phyloP scores from a whole-genome alignment of 2,797 vertebrate genomes.

The Chelon auratus region DNA sequence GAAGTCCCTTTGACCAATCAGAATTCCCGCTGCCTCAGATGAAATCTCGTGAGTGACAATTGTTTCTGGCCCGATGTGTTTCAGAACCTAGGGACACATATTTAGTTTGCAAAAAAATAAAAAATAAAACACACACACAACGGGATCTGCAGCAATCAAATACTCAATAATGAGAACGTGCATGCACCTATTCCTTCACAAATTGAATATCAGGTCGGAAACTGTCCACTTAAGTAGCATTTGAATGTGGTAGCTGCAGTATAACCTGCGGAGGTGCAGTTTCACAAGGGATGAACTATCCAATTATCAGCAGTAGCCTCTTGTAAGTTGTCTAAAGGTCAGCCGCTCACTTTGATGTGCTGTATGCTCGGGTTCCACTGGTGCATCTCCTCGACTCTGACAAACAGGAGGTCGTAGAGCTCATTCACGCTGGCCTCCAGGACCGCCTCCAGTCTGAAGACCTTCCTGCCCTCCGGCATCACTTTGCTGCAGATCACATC shows the following conservation, averaged over 20 bases:
- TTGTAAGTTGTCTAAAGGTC: background rate
- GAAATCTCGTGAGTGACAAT: conserved; percentile 87
- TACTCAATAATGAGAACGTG: background rate
- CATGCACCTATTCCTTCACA: background rate
- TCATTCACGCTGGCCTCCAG: conserved; percentile 77
- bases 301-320: background rate
- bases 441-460: conserved; percentile 85
- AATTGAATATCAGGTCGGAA: background rate
- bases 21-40: conserved; percentile 75
- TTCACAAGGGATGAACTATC: conserved; percentile 4
- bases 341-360: conserved; percentile 79
- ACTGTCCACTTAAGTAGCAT: no score
- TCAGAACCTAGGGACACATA: conserved; percentile 80
- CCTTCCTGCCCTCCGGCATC: conserved; percentile 77
- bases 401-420: conserved; percentile 83
- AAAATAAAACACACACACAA: background rate
- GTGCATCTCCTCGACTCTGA: conserved; percentile 86
- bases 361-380: conserved; percentile 87
- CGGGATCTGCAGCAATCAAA: background rate
- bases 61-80: conserved; percentile 77
- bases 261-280: background rate
- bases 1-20: conserved; percentile 88
- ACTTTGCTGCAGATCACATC: conserved; percentile 82
- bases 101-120: background rate
- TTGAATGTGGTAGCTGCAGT: no score